Evolutionary conservation across 2,888 invertebrate species (phyloP).

Genomic region (Noctua janthe): DNA sequence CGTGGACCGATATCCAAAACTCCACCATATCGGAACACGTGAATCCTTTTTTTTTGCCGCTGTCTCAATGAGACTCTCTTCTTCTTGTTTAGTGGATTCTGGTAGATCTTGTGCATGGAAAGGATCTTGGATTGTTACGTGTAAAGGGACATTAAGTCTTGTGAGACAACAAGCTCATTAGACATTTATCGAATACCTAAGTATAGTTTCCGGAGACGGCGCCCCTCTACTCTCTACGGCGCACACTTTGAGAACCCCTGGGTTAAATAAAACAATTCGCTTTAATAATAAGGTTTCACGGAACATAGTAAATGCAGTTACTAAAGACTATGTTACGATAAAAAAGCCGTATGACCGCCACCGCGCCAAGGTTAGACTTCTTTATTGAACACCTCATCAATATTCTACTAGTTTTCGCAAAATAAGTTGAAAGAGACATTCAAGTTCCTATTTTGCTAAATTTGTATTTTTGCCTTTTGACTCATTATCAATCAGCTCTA

Average conservation of each 20-base stretch:
- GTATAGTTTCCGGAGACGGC: no score
- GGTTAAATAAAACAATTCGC: neutral
- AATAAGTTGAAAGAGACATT: constrained; percentile 23
- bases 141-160: no score
- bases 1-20: no score
- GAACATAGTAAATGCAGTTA: constrained; percentile 26
- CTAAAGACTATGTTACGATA: constrained; percentile 17
- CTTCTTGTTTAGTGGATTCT: no score
- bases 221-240: no score
- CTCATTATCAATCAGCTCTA: constrained; percentile 9
- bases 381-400: constrained; percentile 42
- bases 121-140: no score
- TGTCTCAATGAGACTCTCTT: no score
- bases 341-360: constrained; percentile 47
- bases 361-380: constrained; percentile 41
- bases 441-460: constrained; percentile 5
- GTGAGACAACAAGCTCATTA: no score
- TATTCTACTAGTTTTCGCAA: constrained; percentile 42
- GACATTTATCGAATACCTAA: no score
- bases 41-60: no score
- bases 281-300: constrained; percentile 8
- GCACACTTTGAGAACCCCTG: neutral
- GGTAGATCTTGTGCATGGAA: no score
- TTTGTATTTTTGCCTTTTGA: neutral
- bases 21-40: no score